These are phyloP conservation scores for Ferdinandea cuprea DNA, from an alignment of 2,888 invertebrate genomes.

Conservation along the genomic window DNA sequence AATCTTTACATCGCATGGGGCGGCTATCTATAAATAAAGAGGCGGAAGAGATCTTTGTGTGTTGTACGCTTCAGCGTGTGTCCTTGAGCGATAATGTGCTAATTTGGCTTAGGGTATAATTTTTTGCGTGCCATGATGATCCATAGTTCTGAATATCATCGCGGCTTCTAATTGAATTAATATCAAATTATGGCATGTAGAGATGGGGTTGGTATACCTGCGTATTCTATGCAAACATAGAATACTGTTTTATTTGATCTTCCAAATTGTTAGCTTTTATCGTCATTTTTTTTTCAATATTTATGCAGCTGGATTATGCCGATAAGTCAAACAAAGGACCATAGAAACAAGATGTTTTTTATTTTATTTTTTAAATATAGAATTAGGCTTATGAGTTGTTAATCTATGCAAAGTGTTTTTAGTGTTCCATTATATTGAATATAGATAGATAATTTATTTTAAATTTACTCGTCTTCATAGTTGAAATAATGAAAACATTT, in stretches of 20 bases:
- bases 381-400: too few relatives aligned
- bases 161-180: not conserved
- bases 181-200: not conserved
- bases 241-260: not conserved
- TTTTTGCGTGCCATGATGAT: constrained; percentile 34
- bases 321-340: not conserved
- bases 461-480: too few relatives aligned
- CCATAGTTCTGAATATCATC: not conserved
- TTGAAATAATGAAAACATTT: too few relatives aligned
- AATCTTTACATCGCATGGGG: constrained; percentile 49
- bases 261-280: not conserved
- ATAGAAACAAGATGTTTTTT: not conserved
- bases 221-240: not conserved
- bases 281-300: not conserved
- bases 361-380: too few relatives aligned
- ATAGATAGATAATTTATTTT: too few relatives aligned
- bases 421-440: too few relatives aligned
- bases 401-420: too few relatives aligned
- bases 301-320: not conserved
- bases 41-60: constrained; percentile 54
- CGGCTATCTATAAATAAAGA: constrained; percentile 38
- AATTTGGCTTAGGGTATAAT: constrained; percentile 34
- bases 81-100: constrained; percentile 58
- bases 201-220: not conserved
- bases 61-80: constrained; percentile 33